These are phyloP conservation scores for Arizona elegans DNA, from an alignment of 2,113 vertebrate genomes.

Conservation along the genomic window DNA sequence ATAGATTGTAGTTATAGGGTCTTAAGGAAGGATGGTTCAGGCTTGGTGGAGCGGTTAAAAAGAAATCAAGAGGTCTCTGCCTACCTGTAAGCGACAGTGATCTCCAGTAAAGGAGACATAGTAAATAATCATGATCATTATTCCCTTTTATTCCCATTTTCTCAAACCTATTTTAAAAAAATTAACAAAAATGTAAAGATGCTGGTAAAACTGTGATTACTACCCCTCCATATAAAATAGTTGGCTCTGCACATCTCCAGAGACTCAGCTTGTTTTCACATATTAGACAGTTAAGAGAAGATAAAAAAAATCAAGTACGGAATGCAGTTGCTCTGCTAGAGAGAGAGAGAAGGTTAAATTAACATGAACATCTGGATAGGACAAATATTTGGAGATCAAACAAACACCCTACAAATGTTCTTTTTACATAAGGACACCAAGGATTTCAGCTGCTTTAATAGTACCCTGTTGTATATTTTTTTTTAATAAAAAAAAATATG, in stretches of 20 bases:
- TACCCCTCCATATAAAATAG: constrained; percentile 30
- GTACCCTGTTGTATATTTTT: background rate
- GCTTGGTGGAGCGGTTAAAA: background rate
- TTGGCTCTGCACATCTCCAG: constrained; percentile 40
- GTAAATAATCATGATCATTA: constrained; percentile 33
- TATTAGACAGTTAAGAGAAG: constrained; percentile 32
- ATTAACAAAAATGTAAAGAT: constrained; percentile 43
- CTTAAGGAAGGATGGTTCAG: background rate
- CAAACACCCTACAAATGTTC: background rate
- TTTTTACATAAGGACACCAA: background rate
- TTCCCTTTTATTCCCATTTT: constrained; percentile 34
- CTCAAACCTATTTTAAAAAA: constrained; percentile 28
- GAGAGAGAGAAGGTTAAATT: background rate
- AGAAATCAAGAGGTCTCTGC: constrained; percentile 6
- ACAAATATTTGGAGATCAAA: constrained; percentile 12
- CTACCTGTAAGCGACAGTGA: background rate
- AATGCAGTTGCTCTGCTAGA: constrained; percentile 30
- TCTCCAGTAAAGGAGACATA: background rate
- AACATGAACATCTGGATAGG: background rate
- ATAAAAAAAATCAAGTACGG: constrained; percentile 49
- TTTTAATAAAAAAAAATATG: background rate
- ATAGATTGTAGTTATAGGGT: constrained; percentile 30
- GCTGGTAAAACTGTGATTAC: constrained; percentile 32
- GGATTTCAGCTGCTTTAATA: constrained; percentile 2
- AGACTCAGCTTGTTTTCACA: constrained; percentile 36